Base-by-base conservation (phyloP, 1,140 invertebrate species). In the Caenorhabditis latens region DNA sequence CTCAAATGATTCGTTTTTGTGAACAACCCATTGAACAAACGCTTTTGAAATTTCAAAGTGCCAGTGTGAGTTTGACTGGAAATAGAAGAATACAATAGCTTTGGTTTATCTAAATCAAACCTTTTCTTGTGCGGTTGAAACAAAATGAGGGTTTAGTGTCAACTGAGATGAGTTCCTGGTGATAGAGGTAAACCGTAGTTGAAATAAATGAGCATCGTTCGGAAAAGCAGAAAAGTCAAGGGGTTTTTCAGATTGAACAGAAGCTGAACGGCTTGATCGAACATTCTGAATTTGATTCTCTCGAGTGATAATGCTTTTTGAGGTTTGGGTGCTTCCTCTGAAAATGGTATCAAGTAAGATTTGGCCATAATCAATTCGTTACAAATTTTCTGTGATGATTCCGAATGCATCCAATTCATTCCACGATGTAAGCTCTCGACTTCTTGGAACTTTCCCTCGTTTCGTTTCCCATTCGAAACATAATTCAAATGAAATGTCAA, bases 1-100 rank as follows among this genome's bases (percentile, higher is more conserved):
- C 13, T 79, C 71, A 24, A 79, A 79, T 4, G 71, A 79, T 79
- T 79, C 71, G 53, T 79, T 79, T 79, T 79, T 79, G 13, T 79
- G 71, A 8, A 79, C 46, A 48, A 79, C 46, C 71, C 71, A 79
- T n/a, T 79, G 71, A 21, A 79, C 71, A 24, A 50, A 79, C 8
- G 71, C 71, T 79, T 79, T 79, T 1, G 71, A 79, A 19, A 50
- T 21, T 50, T 79, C 71, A 53, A 79, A 79, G 4, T 79, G 6
- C 46, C 21, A 79, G 0, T 50, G 46, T 9, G 71, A 50, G 7
- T 79, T 24, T 42, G 4, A 24, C 71, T 79, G 71, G 53, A 79
- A 79, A 43, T 4, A 32, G 19, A 24, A 19, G 24, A 71, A 14
- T n/a, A 24, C 32, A 32, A 32, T 32, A 32, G 32, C 32, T 40